These are phyloP conservation scores for Protosalanx chinensis DNA, from an alignment of 2,797 vertebrate genomes.

Conservation along the genomic window DNA sequence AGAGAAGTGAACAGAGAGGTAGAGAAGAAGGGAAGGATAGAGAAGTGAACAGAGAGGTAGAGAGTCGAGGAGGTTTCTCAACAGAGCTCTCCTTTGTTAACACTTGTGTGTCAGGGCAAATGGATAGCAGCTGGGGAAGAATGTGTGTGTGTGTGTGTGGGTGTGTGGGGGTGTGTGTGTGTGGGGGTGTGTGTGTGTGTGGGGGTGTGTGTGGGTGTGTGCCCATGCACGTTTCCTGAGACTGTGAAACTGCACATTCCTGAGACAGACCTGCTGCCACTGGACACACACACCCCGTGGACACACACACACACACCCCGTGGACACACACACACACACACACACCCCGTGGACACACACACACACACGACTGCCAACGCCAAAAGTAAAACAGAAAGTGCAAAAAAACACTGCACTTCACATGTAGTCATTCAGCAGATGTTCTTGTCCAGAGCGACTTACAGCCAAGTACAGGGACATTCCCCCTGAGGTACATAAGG, in stretches of 20 bases:
- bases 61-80: background rate
- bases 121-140: constrained; percentile 17
- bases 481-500: too few species aligned
- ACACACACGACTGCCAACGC: background rate
- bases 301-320: background rate
- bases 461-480: too few species aligned
- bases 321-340: background rate
- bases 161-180: constrained; percentile 1
- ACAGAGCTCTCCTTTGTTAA: constrained; percentile 22
- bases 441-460: too few species aligned
- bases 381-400: too few species aligned
- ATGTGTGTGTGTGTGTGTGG: constrained; percentile 2
- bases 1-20: background rate
- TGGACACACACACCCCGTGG: background rate
- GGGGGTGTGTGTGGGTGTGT: constrained; percentile 4
- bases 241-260: constrained; percentile 1
- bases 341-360: too few species aligned
- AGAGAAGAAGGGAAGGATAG: background rate
- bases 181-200: background rate
- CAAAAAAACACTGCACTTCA: too few species aligned
- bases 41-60: background rate
- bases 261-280: background rate
- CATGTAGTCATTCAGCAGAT: too few species aligned
- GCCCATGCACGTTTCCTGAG: background rate
- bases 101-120: background rate